Conservation (phyloP, 1,140 invertebrate species). For the Lamellibrachia luymesi region DNA sequence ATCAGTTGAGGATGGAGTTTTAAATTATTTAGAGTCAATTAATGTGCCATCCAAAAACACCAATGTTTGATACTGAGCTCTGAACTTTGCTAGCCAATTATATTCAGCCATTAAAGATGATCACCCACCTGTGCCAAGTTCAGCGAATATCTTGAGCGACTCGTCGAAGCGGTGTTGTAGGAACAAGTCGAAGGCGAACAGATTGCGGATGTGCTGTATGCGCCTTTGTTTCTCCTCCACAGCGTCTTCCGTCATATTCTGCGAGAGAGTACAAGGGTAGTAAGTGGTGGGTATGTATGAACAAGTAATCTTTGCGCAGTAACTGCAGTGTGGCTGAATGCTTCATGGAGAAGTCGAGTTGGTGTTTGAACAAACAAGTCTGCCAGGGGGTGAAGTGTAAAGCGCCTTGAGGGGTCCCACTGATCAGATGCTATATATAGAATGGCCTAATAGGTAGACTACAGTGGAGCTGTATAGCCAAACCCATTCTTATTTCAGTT, state of each 20-base stretch:
- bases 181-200: slow-evolving; percentile 88
- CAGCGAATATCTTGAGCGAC: slow-evolving; percentile 87
- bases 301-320: not conserved
- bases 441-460: too few species aligned
- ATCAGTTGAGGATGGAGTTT: not conserved
- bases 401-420: too few species aligned
- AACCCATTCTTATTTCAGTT: too few species aligned
- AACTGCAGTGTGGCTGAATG: not conserved
- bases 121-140: slow-evolving; percentile 71
- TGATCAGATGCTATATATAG: too few species aligned
- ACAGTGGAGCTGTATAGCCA: too few species aligned
- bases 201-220: slow-evolving; percentile 82
- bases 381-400: too few species aligned
- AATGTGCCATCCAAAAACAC: not conserved
- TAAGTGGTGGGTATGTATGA: not conserved
- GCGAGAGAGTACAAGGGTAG: slow-evolving; percentile 45
- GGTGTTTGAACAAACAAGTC: too few species aligned
- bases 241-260: slow-evolving; percentile 82
- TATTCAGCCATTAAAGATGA: not conserved
- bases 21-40: not conserved
- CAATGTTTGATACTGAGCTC: not conserved
- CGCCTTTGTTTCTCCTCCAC: slow-evolving; percentile 77
- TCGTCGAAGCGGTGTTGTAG: slow-evolving; percentile 81
- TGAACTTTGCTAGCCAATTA: not conserved
- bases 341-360: not conserved